Evolutionary conservation across 2,888 invertebrate species (phyloP).

Genomic region (Parasteatoda lunata): DNA sequence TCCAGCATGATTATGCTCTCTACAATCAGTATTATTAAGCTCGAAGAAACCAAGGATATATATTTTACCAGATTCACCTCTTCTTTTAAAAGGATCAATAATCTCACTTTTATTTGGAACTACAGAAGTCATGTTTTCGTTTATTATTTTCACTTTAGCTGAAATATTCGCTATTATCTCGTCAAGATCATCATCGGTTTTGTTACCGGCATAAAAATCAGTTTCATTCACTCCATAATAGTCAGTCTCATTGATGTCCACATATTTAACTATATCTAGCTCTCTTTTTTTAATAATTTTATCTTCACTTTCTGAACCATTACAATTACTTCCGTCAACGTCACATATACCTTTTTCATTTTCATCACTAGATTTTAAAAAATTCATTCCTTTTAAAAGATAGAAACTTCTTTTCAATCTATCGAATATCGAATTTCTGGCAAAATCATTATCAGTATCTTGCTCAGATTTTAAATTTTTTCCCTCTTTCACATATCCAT

Average conservation of each 20-base stretch:
- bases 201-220: background rate
- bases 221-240: background rate
- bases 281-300: background rate
- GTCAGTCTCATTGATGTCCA: background rate
- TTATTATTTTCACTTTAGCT: background rate
- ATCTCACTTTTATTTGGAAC: background rate
- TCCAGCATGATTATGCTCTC: constrained; percentile 68
- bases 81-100: constrained; percentile 6
- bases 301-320: background rate
- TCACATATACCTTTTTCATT: background rate
- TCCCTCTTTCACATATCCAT: too few relatives aligned
- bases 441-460: background rate
- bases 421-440: background rate
- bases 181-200: background rate
- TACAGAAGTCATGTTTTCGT: constrained; percentile 1
- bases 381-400: background rate
- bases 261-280: background rate
- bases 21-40: constrained; percentile 66
- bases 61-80: constrained; percentile 36
- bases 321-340: background rate
- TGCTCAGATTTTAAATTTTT: background rate
- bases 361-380: background rate
- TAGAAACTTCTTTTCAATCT: background rate
- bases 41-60: constrained; percentile 72
- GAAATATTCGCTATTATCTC: background rate